Evolutionary conservation across 2,888 invertebrate species (phyloP), one percentile per base, ranked within the genome.

Genomic region (Sclerodermus sp.): DNA sequence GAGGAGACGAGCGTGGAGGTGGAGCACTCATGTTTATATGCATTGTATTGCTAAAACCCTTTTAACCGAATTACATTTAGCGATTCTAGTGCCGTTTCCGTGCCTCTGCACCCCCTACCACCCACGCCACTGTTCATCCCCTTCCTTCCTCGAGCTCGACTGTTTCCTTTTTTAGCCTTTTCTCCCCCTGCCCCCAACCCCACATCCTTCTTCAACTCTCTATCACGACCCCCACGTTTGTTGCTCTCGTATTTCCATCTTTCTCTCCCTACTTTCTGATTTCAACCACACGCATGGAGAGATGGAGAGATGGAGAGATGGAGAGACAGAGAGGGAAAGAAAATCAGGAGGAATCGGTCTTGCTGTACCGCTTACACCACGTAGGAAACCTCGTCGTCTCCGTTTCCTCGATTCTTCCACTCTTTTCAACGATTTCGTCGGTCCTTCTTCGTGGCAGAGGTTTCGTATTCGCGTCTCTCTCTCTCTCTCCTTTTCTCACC

Each of bases 41-140:
- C 76, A 76, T 76, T 76, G 74, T 76, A 76, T 76, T 74, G 72
- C 76, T 75, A 76, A 76, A 76, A 76, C 76, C 76, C 75, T 76
- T 76, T 76, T 74, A 76, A 75, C 76, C 71, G 74, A 76, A 76
- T 75, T 76, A 76, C 76, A 76, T 76, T 75, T 74, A 74, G 75
- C 70, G 71, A 76, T 76, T 76, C 75, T 62, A 71, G 66, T 72
- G 64, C 66, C 67, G 67, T 56, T 67, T 67, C 52, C 59, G 60
- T 60, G 63, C 60, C 58, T 61, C 58, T 57, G 57, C 54, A 49
- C 44, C 39, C 48, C 32, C 41, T 41, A 36, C 50, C 36, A 29
- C 18, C 17, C 36, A 15, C 36, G 9, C 15, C 18, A 36, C 34
- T 39, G 23, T 31, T 29, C 37, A 40, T 34, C 37, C 13, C 37